Evolutionary conservation across 2,113 vertebrate species (phyloP).

Genomic region (Promerops cafer): DNA sequence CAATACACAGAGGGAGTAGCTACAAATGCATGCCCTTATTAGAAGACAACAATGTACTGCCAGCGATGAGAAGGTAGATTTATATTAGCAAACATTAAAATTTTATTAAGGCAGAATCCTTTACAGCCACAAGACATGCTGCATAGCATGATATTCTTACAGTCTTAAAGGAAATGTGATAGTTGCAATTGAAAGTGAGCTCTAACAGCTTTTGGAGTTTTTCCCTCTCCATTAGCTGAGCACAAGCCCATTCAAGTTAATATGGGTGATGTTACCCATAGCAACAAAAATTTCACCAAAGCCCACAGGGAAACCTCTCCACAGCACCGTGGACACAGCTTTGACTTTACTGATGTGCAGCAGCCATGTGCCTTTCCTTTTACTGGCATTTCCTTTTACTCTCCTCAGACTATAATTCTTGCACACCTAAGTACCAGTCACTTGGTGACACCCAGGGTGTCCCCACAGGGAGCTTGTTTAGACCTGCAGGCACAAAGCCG

Average conservation of each 20-base stretch:
- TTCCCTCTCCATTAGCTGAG: neutral
- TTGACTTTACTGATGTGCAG: neutral
- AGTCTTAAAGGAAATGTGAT: neutral
- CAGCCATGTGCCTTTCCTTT: neutral
- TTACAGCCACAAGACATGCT: neutral
- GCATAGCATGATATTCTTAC: neutral
- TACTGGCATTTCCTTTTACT: neutral
- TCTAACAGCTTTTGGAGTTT: neutral
- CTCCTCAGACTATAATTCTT: neutral
- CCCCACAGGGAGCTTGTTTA: neutral
- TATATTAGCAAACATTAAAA: neutral
- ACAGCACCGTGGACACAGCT: neutral
- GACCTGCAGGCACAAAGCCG: neutral
- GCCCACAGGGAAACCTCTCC: neutral
- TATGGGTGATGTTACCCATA: neutral
- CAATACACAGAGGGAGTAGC: neutral
- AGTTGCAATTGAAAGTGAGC: neutral
- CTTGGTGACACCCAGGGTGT: neutral
- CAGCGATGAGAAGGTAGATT: neutral
- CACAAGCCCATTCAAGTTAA: neutral
- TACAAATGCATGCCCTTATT: neutral
- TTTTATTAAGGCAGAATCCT: neutral
- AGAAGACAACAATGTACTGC: constrained; percentile 1
- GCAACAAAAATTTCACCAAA: neutral
- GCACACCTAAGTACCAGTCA: neutral